Conservation (phyloP, 2,113 vertebrate genomes). For the Pagrus major region DNA sequence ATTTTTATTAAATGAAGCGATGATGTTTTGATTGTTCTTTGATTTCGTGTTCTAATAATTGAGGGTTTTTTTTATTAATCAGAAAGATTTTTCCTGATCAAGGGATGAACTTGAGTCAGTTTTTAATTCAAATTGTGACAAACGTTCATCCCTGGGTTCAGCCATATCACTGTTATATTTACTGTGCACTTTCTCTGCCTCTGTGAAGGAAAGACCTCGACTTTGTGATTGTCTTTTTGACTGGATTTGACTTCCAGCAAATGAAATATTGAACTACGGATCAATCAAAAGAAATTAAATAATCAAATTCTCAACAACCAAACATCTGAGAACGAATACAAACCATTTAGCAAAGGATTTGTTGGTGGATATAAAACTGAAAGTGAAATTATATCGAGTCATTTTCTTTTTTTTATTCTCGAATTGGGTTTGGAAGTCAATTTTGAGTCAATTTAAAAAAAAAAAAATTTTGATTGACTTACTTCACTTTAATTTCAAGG, state of each 20-base stretch:
- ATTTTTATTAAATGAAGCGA: constrained; percentile 15
- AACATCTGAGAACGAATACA: constrained; percentile 1
- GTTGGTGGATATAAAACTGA: constrained; percentile 14
- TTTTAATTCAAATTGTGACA: constrained; percentile 1
- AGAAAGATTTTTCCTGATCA: constrained; percentile 8
- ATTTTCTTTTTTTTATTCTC: constrained; percentile 6
- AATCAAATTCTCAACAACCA: constrained; percentile 7
- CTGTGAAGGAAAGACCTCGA: constrained; percentile 62
- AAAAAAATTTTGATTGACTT: neutral
- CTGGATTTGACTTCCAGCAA: constrained; percentile 40
- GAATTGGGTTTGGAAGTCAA: constrained; percentile 31
- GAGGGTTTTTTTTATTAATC: constrained; percentile 7
- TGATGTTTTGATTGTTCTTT: constrained; percentile 9
- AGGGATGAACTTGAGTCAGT: constrained; percentile 6
- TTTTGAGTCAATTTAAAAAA: constrained; percentile 19
- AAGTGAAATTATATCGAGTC: constrained; percentile 12
- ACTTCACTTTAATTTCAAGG: constrained; percentile 19
- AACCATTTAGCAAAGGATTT: constrained; percentile 10
- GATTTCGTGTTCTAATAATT: neutral
- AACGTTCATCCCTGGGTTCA: neutral
- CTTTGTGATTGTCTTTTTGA: constrained; percentile 59
- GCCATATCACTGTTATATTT: constrained; percentile 26
- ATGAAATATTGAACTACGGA: constrained; percentile 38
- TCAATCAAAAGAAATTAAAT: constrained; percentile 11
- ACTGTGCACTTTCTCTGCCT: constrained; percentile 56